phyloP scores from a whole-genome alignment of 2,113 vertebrate genomes.

The Gymnorhina tibicen region DNA sequence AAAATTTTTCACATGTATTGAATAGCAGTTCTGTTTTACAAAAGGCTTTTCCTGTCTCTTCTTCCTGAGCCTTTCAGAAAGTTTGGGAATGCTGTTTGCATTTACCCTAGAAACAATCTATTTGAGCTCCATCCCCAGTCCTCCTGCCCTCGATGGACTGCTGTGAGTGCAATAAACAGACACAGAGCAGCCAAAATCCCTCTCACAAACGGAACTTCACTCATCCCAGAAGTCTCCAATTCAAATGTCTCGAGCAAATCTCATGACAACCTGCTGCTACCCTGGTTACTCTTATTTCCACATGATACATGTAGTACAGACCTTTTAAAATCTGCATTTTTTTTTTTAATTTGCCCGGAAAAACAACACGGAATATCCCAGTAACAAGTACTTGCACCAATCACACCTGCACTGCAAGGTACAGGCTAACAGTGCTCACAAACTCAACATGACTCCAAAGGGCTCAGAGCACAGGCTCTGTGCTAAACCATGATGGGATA shows the following conservation, averaged over 20 bases:
- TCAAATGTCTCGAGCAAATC: not conserved
- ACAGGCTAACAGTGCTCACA: not conserved
- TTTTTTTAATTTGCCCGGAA: not conserved
- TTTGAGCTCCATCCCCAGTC: not conserved
- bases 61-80: not conserved
- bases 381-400: not conserved
- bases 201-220: not conserved
- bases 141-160: not conserved
- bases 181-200: not conserved
- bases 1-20: not conserved
- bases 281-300: not conserved
- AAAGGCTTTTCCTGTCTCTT: not conserved
- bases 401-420: not conserved
- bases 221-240: not conserved
- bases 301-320: not conserved
- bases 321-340: not conserved
- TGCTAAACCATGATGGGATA: not conserved
- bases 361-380: not conserved
- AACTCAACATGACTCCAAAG: not conserved
- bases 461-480: not conserved
- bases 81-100: not conserved
- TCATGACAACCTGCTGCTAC: not conserved
- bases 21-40: not conserved
- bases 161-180: not conserved
- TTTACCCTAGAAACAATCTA: not conserved